Base-by-base conservation (phyloP, 2,888 invertebrate species). In the Drosophila basisetae region DNA sequence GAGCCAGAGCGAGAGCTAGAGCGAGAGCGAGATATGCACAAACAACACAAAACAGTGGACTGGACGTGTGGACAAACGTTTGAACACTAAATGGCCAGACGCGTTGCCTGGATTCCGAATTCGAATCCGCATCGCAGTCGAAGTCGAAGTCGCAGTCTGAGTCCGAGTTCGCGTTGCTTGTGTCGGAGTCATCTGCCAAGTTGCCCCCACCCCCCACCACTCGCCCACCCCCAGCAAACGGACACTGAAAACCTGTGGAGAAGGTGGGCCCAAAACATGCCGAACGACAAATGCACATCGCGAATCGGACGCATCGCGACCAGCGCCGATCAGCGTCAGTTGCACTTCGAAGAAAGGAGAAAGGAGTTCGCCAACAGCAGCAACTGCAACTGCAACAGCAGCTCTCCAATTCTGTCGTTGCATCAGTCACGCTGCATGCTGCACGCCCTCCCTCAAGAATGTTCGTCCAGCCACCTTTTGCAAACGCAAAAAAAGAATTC, bases 21-120 rank as follows among this genome's bases (percentile, higher is more conserved):
- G 30, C 28, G 16, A 54, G 16, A 22, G 35, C 25, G 47, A 16
- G 25, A 49, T 25, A 49, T 9, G 25, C 49, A 49, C 30, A 56
- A 56, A 54, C 13, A 60, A 60, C 52, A 64, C 58, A 28, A 50
- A 41, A 65, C 77, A 78, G 78, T 78, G 83, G 91, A 91, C 92
- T 93, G 92, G 91, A 92, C 93, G 92, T 92, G 91, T 91, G 92
- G 92, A 92, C 93, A 92, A 92, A 91, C 93, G 91, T 91, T 92
- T 92, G 91, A 91, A 91, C 91, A 93, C 93, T 93, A 92, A 93
- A 93, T 90, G 92, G 82, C 67, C 58, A 64, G 66, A 62, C 72
- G 55, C 60, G 60, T 56, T 56, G 68, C 62, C 71, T 58, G 69
- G 78, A 53, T 58, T 30, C 58, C 58, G 41, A 58, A 41, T 58